These are phyloP conservation scores for Columbina picui DNA, from an alignment of 2,113 vertebrate species.

Conservation along the genomic window DNA sequence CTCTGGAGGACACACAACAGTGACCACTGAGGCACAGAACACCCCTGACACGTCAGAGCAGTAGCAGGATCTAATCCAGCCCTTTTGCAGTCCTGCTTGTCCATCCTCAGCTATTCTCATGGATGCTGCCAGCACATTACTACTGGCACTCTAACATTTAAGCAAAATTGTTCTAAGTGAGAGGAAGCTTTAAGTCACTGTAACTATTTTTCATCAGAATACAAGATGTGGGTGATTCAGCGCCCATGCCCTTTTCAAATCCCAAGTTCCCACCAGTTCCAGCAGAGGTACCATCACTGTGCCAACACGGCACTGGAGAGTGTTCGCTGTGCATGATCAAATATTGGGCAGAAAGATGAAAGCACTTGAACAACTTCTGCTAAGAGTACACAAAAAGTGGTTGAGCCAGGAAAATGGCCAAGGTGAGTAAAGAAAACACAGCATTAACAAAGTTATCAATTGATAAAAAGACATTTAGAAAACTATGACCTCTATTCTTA, in stretches of 20 bases:
- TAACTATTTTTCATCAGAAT: neutral
- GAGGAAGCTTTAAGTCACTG: neutral
- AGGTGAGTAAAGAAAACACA: neutral
- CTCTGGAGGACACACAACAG: neutral
- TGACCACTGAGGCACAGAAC: neutral
- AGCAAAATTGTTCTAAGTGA: neutral
- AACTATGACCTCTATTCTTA: neutral
- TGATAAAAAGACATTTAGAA: neutral
- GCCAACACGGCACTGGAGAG: neutral
- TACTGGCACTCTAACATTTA: neutral
- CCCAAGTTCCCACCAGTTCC: neutral
- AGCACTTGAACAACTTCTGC: neutral
- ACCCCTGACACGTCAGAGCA: neutral
- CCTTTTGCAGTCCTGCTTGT: neutral
- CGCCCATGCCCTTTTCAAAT: neutral
- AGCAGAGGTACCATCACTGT: neutral
- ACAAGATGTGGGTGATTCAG: conserved; percentile 11
- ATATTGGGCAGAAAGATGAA: neutral
- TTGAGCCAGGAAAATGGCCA: neutral
- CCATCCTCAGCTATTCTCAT: neutral
- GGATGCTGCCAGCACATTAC: neutral
- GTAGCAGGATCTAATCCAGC: neutral
- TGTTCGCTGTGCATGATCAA: neutral
- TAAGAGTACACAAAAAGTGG: neutral
- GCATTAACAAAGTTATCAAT: neutral